These are phyloP conservation scores for Notamacropus eugenii DNA, from an alignment of 2,797 vertebrate species.

Conservation along the genomic window DNA sequence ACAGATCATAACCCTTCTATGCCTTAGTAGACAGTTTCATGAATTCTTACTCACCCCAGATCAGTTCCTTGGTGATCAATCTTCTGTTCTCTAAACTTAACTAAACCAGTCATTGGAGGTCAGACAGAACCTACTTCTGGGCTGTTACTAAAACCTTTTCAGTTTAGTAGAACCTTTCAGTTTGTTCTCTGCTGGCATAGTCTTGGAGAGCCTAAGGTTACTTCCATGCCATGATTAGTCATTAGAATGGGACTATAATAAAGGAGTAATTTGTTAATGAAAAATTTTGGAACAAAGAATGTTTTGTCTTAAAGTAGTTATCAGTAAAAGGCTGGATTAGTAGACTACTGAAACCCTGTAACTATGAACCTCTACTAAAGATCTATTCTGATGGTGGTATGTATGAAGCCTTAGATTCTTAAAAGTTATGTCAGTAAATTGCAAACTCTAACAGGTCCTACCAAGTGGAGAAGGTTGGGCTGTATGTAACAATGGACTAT, in stretches of 20 bases:
- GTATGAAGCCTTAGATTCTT: not conserved
- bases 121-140: not conserved
- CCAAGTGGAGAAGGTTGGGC: not conserved
- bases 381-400: not conserved
- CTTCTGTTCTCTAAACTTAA: not conserved
- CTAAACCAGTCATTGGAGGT: not conserved
- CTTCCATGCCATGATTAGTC: conserved; percentile 26
- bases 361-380: conserved; percentile 5
- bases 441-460: not conserved
- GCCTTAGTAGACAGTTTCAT: not conserved
- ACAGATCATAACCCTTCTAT: not conserved
- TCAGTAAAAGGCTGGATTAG: conserved; percentile 48
- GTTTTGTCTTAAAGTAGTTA: conserved; percentile 58
- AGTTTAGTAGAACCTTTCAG: not conserved
- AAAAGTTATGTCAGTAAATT: not conserved
- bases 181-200: not conserved
- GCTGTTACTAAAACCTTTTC: conserved; percentile 10
- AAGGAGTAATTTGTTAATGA: conserved; percentile 64
- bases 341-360: conserved; percentile 39
- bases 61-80: not conserved
- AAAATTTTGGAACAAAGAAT: conserved; percentile 59
- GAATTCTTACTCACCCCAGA: not conserved
- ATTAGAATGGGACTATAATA: not conserved
- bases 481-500: not conserved
- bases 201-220: not conserved